Base-by-base conservation (phyloP, 2,797 vertebrate genomes). In the Sebastes iracundus region DNA sequence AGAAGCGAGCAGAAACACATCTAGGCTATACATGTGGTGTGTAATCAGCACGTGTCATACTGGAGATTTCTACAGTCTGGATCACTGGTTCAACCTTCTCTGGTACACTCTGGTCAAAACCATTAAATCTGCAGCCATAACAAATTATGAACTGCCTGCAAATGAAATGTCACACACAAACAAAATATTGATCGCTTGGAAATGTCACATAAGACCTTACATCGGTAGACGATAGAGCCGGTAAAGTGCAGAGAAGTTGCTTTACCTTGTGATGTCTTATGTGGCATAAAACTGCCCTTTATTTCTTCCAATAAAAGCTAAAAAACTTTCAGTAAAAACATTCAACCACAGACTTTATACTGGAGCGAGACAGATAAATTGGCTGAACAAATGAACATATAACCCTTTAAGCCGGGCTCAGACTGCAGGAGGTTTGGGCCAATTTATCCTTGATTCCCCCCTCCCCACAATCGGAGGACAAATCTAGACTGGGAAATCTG, bases 81-180 rank as follows among this genome's bases (percentile, higher is more conserved):
- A 91, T 92, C 88, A 92, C 76, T 82, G 90, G 69, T 90, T 93
- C 82, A 88, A 85, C 88, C 90, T 90, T 90, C 76, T 78, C 55
- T 60, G 58, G 63, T 67, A 74, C 70, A 64, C 79, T 73, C 22
- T 81, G 85, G 89, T 89, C 89, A 87, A 87, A 92, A 83, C 82
- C 81, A 87, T 88, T 89, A 90, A 83, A 88, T 77, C 75, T 77
- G 66, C 66, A 86, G 83, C 55, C 58, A 27, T 66, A 79, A 33
- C 55, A 84, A 92, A 91, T 93, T 89, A 91, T 91, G 66, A 91
- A 82, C 73, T 85, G 81, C 84, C 89, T 85, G 85, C 80, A 94
- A 93, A 93, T 93, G 89, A 94, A 94, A 93, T 94, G 91, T 91
- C 92, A 93, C 81, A 81, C 80, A 87, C 90, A 86, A 90, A 89